phyloP scores from a whole-genome alignment of 2,888 invertebrate species.

The Amorpha juglandis region DNA sequence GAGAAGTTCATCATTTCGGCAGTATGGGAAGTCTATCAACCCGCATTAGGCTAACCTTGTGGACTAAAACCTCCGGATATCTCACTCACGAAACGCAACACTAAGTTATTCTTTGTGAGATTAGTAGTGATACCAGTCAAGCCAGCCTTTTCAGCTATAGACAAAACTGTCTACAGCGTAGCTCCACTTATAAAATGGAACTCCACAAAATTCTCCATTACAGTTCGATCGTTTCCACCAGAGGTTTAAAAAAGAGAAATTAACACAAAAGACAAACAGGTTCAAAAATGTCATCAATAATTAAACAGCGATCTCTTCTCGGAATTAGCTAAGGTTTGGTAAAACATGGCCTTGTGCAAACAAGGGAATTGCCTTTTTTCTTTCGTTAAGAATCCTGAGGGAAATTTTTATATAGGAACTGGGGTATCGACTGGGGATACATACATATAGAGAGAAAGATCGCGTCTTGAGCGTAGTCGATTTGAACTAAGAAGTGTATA shows the following conservation, averaged over 20 bases:
- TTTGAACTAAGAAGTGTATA: no score
- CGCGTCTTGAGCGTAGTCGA: constrained; percentile 32
- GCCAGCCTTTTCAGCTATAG: no score
- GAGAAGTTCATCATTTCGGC: no score
- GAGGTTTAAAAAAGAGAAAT: constrained; percentile 67
- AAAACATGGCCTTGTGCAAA: constrained; percentile 67
- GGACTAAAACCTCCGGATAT: no score
- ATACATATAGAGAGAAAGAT: constrained; percentile 44
- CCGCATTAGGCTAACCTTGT: no score
- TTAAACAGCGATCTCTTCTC: constrained; percentile 77
- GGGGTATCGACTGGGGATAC: constrained; percentile 60
- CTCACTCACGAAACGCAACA: no score
- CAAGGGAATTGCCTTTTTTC: constrained; percentile 62
- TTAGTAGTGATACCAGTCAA: no score
- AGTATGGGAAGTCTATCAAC: no score
- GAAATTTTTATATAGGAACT: constrained; percentile 80
- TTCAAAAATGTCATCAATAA: constrained; percentile 75
- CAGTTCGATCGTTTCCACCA: neutral
- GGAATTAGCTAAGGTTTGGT: constrained; percentile 79
- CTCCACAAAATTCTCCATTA: neutral
- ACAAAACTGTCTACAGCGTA: no score
- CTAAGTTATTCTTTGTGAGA: no score
- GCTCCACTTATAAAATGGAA: no score
- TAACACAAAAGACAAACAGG: constrained; percentile 77
- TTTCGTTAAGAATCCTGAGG: constrained; percentile 67